Percentiles rank a stretch among this genome's conserved stretches.
Evolutionary conservation across 2,797 vertebrate genomes (phyloP).

Genomic region (Peromyscus aztecus): DNA sequence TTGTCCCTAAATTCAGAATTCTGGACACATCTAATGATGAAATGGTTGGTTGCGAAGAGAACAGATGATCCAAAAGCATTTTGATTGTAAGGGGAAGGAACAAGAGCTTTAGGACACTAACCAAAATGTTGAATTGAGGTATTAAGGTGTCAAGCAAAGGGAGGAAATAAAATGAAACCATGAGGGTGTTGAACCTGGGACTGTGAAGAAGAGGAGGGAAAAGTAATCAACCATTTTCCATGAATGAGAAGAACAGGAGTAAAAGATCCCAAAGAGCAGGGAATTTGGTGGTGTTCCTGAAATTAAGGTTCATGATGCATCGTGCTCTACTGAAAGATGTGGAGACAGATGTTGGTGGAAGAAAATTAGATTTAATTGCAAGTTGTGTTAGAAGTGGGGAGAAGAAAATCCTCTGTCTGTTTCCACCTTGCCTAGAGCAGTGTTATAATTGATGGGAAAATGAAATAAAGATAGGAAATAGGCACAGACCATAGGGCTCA

Average conservation of each 20-base stretch:
- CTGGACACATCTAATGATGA: slow-evolving; percentile 42
- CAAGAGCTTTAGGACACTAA: not conserved
- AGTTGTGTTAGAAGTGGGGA: not conserved
- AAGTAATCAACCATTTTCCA: not conserved
- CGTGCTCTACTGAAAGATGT: not conserved
- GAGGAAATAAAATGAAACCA: not conserved
- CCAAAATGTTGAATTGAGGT: slow-evolving; percentile 7
- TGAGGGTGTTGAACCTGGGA: not conserved
- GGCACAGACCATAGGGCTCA: not conserved
- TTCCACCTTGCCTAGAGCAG: not conserved
- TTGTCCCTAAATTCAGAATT: slow-evolving; percentile 65
- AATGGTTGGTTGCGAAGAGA: not conserved
- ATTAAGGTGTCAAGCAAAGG: not conserved
- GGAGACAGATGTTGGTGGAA: no score
- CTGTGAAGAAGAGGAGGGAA: not conserved
- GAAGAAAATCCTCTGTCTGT: not conserved
- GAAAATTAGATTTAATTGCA: not conserved
- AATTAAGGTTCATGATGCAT: not conserved
- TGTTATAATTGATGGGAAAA: not conserved
- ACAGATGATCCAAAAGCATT: slow-evolving; percentile 43
- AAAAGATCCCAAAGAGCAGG: not conserved
- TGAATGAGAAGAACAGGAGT: not conserved
- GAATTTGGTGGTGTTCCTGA: not conserved
- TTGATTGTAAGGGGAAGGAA: not conserved
- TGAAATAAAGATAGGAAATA: not conserved